Evolutionary conservation across 2,888 invertebrate genomes (phyloP), one percentile per base, ranked within the genome.

Genomic region (Pomacea canaliculata): DNA sequence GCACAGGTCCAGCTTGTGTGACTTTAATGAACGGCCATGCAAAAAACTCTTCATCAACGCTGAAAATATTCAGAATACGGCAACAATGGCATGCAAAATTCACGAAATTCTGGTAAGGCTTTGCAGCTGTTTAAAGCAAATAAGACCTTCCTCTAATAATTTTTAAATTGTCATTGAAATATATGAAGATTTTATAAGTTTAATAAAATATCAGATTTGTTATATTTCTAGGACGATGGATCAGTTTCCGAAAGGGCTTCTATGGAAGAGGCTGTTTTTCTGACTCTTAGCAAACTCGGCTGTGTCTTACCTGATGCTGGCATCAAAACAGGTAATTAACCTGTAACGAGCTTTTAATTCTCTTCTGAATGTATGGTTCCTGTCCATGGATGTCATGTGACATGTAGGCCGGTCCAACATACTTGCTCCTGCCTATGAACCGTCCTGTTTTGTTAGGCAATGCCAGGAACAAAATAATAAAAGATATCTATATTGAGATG

Each of bases 51-150:
- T 59, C 27, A 59, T 76, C 23, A 60, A 71, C 37, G 66, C 71
- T 10, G 8, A n/a, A 3, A 76, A 76, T 60, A 65, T 76, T 67
- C 51, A 76, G 12, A 63, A 66, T 19, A 27, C 66, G 13, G 67
- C 71, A 4, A 46, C 48, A 12, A 63, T 76, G 66, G 66, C 27
- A n/a, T 76, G 70, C 60, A 71, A 59, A n/a, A 56, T 76, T 16
- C 71, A 71, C 56, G 67, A 56, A 66, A 46, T 76, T 9, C 63
- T 70, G 62, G 76, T 76, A 56, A 51, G 76, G 46, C 27, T 63
- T 27, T 19, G 16, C 23, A 5, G 5, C 3, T 63, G 19, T 23
- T n/a, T 27, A 9, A 16, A 19, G 10, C 10, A 16, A 63, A 12
- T 12, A 7, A 63, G 63, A 2, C 51, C 10, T 56, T 1, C 2